These are phyloP conservation scores for Halcyon smyrnensis DNA, from an alignment of 2,797 vertebrate species.

Conservation along the genomic window DNA sequence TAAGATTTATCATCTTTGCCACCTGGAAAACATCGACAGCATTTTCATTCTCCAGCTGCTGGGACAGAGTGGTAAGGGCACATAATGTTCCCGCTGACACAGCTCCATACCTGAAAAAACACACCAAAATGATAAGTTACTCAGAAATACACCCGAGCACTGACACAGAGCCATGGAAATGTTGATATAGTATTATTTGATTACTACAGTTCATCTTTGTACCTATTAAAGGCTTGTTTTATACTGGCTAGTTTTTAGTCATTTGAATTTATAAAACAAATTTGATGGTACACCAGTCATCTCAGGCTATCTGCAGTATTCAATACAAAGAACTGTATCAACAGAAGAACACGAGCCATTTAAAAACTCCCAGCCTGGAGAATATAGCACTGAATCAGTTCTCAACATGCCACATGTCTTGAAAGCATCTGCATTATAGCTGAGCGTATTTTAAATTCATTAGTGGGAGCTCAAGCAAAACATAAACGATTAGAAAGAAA, in stretches of 20 bases:
- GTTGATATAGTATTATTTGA: neutral
- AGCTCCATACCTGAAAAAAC: constrained; percentile 88
- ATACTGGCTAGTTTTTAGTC: neutral
- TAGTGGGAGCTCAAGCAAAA: constrained; percentile 59
- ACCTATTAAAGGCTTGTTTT: neutral
- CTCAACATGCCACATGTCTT: neutral
- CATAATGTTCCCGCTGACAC: constrained; percentile 96
- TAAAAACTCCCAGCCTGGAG: neutral
- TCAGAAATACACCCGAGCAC: neutral
- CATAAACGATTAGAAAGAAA: constrained; percentile 45
- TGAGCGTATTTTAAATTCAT: constrained; percentile 22
- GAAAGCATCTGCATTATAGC: constrained; percentile 3
- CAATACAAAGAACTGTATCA: neutral
- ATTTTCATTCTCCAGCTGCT: constrained; percentile 97
- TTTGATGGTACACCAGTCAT: neutral
- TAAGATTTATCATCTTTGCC: constrained; percentile 99
- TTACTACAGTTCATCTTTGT: neutral
- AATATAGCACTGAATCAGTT: neutral
- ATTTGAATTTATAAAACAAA: neutral
- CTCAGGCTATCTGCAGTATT: neutral
- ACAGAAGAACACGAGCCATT: neutral
- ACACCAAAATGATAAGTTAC: neutral
- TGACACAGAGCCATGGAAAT: neutral
- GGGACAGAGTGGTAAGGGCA: constrained; percentile 94
- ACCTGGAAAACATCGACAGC: constrained; percentile 98